phyloP scores from a whole-genome alignment of 2,113 vertebrate genomes.

The Engystomops pustulosus region DNA sequence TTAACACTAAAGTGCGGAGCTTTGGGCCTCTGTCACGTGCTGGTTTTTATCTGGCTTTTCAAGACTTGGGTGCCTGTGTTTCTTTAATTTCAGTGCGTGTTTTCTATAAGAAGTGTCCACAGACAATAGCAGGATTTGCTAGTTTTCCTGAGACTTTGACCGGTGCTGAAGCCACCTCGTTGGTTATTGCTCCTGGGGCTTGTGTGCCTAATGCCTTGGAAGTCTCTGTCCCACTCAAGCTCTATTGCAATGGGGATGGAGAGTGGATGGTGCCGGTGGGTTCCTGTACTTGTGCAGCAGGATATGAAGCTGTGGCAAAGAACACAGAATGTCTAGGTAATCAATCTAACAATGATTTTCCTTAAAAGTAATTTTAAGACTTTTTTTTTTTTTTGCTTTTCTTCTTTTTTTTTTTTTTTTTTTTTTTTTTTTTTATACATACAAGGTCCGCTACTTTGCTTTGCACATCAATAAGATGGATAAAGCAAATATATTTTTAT shows the following conservation, averaged over 20 bases:
- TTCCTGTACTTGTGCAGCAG: conserved; percentile 90
- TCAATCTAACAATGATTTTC: background rate
- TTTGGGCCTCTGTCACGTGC: conserved; percentile 96
- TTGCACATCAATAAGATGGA: background rate
- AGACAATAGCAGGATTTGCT: conserved; percentile 92
- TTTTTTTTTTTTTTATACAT: too few relatives aligned
- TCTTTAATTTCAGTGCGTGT: conserved; percentile 95
- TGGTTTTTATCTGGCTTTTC: conserved; percentile 97
- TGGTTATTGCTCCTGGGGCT: conserved; percentile 94
- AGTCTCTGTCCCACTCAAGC: conserved; percentile 93
- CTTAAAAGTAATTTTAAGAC: too few relatives aligned
- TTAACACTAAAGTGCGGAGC: conserved; percentile 96
- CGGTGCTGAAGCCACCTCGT: conserved; percentile 91
- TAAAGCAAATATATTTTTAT: background rate
- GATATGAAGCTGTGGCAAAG: conserved; percentile 88
- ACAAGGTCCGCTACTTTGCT: too few relatives aligned
- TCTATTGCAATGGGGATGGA: conserved; percentile 96
- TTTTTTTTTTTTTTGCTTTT: too few relatives aligned
- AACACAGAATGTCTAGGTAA: conserved; percentile 92
- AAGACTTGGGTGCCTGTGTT: conserved; percentile 97
- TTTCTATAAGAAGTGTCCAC: conserved; percentile 97
- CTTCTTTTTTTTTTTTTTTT: too few relatives aligned
- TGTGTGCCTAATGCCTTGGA: conserved; percentile 92
- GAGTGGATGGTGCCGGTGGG: conserved; percentile 99
- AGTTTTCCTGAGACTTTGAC: conserved; percentile 97